Base-by-base conservation (phyloP, 30 jellyfish, hydroid and myxozoan species). In the Aurelia aurita region DNA sequence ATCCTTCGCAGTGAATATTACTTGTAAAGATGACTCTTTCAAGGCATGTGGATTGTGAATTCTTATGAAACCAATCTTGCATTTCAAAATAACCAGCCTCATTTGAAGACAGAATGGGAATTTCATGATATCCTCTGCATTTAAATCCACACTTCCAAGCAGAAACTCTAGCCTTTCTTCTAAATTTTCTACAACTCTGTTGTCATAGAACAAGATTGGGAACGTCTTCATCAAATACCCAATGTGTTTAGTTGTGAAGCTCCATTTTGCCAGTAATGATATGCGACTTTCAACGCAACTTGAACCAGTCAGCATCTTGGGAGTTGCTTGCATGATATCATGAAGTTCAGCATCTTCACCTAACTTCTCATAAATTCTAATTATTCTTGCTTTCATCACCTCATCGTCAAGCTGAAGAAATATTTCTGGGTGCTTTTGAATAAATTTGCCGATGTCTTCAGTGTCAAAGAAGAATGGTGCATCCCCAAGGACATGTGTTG, bases 121-220 rank as follows among this genome's bases (percentile, higher is more conserved):
- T 39, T 81, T 81, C 91, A 81, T 81, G 12, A 81, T 63, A 23
- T 81, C 84, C 31, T 32, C 25, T 21, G 58, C 91, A 15, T 47
- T 8, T 21, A 81, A 12, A 53, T 81, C 85, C 16, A 64, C 72
- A 27, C 0, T 23, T 31, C 85, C 78, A 3, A 81, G 78, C 39
- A 81, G 58, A 27, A 81, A 81, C 21, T 68, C 73, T 15, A 81
- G 58, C 44, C 91, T 32, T 39, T 81, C 91, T 26, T 69, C 82
- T 25, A 81, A 46, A 25, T 81, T 81, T 54, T 81, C 91, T 14
- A 81, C 91, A 54, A 81, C 91, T 55, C 91, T 55, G 69, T 81
- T 81, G 3, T 81, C 85, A 53, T 55, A 55, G 70, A 81, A 81
- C 8, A 81, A 53, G 27, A 81, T 64, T 13, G 91, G 91, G 26